These are phyloP conservation scores for Hemibagrus wyckioides DNA, from an alignment of 2,113 vertebrate genomes.

Conservation along the genomic window DNA sequence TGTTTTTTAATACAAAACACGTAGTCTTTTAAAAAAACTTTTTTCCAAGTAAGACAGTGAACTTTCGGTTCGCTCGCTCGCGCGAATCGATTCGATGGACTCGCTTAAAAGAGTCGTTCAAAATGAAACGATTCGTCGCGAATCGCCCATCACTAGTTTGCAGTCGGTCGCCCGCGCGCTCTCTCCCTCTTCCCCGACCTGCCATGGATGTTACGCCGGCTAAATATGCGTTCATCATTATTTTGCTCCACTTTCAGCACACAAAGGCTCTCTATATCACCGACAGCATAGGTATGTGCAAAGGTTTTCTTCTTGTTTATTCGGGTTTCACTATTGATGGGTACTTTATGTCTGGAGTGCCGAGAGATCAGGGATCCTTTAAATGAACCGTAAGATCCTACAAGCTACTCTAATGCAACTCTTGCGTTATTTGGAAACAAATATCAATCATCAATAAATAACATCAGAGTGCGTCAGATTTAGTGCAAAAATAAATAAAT, in stretches of 20 bases:
- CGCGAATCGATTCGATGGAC: background rate
- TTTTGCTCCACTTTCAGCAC: constrained; percentile 57
- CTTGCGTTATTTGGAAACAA: background rate
- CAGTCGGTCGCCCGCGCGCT: constrained; percentile 50
- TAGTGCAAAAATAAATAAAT: background rate
- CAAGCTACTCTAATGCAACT: background rate
- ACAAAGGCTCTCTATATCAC: constrained; percentile 58
- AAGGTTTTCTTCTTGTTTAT: constrained; percentile 25
- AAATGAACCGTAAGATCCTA: background rate
- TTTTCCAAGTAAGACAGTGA: too few relatives aligned
- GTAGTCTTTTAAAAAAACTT: background rate
- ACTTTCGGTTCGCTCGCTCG: background rate
- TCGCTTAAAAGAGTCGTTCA: constrained; percentile 28
- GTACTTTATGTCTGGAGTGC: constrained; percentile 22
- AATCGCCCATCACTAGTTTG: constrained; percentile 29
- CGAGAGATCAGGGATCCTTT: constrained; percentile 8
- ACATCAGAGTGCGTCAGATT: background rate
- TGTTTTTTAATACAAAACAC: background rate
- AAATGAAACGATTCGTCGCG: constrained; percentile 10
- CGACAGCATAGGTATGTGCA: constrained; percentile 58
- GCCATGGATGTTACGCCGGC: constrained; percentile 60
- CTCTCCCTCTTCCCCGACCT: constrained; percentile 58
- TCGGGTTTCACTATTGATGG: constrained; percentile 1
- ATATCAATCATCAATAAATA: background rate
- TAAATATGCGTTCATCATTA: constrained; percentile 51